These are phyloP conservation scores for Ursus arctos DNA, from an alignment of 2,113 vertebrate genomes.

Conservation along the genomic window DNA sequence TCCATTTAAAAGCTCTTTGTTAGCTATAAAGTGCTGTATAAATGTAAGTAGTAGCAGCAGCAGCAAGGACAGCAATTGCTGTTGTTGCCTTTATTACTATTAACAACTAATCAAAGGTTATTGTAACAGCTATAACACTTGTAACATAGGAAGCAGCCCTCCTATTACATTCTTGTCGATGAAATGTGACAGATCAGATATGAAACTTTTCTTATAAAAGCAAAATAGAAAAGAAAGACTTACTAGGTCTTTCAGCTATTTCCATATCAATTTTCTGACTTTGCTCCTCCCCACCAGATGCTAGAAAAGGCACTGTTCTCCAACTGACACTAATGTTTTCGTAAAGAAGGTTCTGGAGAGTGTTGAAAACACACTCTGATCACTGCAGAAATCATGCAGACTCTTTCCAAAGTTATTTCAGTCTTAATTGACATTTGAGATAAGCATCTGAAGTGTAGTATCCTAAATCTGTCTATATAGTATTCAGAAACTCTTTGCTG, in stretches of 20 bases:
- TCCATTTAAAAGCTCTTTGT: background rate
- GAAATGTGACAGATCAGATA: slow-evolving; percentile 25
- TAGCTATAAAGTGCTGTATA: background rate
- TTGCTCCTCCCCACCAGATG: slow-evolving; percentile 58
- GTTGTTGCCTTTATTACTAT: background rate
- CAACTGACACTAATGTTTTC: slow-evolving; percentile 46
- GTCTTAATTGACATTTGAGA: slow-evolving; percentile 62
- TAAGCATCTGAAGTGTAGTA: slow-evolving; percentile 48
- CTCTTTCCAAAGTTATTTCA: slow-evolving; percentile 48
- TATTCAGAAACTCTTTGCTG: slow-evolving; percentile 65
- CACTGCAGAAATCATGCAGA: background rate
- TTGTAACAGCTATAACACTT: background rate
- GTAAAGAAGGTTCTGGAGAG: slow-evolving; percentile 52
- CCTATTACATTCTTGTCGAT: slow-evolving; percentile 60
- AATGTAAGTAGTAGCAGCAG: background rate
- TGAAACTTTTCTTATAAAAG: slow-evolving; percentile 56
- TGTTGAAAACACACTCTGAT: slow-evolving; percentile 45
- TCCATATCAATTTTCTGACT: slow-evolving; percentile 65
- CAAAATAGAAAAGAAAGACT: slow-evolving; percentile 54
- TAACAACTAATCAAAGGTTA: slow-evolving; percentile 21
- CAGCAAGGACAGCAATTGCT: background rate
- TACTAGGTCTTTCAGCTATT: slow-evolving; percentile 23
- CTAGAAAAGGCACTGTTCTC: slow-evolving; percentile 47
- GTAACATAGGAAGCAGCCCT: background rate
- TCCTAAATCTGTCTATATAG: slow-evolving; percentile 23